Evolutionary conservation across 1,140 invertebrate genomes (phyloP).

Genomic region (Trinorchestia longiramus): DNA sequence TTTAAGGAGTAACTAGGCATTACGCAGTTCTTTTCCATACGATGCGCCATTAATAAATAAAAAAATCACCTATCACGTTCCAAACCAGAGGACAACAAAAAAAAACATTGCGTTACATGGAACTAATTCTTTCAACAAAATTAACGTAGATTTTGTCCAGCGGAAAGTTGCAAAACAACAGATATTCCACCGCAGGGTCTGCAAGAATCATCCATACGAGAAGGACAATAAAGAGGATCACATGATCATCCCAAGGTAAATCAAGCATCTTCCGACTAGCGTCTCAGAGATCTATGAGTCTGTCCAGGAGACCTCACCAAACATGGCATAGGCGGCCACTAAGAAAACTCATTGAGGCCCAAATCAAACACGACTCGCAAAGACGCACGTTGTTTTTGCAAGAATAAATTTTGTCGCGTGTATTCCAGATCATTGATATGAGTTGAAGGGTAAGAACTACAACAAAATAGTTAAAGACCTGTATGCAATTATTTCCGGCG

Average conservation of each 20-base stretch:
- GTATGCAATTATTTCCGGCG: too few species aligned
- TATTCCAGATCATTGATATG: too few species aligned
- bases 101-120: neutral
- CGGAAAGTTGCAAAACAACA: neutral
- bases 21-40: neutral
- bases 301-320: neutral
- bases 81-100: neutral
- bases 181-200: neutral
- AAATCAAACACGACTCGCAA: neutral
- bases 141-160: neutral
- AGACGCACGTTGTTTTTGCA: neutral
- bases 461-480: too few species aligned
- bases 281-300: neutral
- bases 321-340: too few species aligned
- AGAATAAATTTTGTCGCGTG: neutral
- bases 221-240: neutral
- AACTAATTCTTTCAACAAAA: neutral
- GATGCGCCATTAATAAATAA: neutral
- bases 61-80: neutral
- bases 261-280: neutral
- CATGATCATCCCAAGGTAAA: neutral
- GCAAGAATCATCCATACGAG: neutral
- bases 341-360: neutral
- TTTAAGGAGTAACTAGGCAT: neutral
- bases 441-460: too few species aligned